Percentiles rank a stretch among this genome's conserved stretches.
Evolutionary conservation across 2,888 invertebrate genomes (phyloP).

Genomic region (Thera obeliscata): DNA sequence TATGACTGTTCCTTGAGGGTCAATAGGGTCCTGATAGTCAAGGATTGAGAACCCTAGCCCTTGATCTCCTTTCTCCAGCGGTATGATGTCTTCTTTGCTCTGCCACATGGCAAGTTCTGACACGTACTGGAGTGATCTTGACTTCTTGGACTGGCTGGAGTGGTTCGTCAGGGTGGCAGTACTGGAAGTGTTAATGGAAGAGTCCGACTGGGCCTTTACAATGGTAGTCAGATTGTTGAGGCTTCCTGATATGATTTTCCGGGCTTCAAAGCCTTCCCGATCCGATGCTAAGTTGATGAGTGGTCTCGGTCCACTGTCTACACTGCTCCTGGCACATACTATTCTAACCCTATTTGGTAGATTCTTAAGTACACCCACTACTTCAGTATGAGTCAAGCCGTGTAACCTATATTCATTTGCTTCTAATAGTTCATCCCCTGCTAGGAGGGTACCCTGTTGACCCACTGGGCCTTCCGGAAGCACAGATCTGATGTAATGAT

Average conservation of each 20-base stretch:
- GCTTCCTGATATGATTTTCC: conserved; percentile 94
- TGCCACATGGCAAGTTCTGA: conserved; percentile 99
- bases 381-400: conserved; percentile 98
- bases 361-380: conserved; percentile 97
- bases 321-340: conserved; percentile 92
- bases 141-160: conserved; percentile 88
- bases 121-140: conserved; percentile 97
- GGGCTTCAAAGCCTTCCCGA: conserved; percentile 90
- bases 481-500: conserved; percentile 98
- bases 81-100: conserved; percentile 95
- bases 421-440: conserved; percentile 98
- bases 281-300: conserved; percentile 92
- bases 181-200: conserved; percentile 94
- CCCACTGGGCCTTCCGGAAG: conserved; percentile 98
- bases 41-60: conserved; percentile 99
- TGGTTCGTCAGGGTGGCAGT: conserved; percentile 91
- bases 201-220: conserved; percentile 97
- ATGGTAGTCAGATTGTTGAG: conserved; percentile 92
- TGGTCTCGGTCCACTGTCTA: conserved; percentile 87
- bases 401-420: conserved; percentile 96
- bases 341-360: conserved; percentile 95
- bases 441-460: conserved; percentile 93
- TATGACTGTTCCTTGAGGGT: conserved; percentile 97
- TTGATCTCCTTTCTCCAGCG: conserved; percentile 96
- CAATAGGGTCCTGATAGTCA: conserved; percentile 98